Percentiles rank a stretch among this genome's conserved stretches.
phyloP scores from a whole-genome alignment of 1,140 invertebrate species.

The Papilio polytes region DNA sequence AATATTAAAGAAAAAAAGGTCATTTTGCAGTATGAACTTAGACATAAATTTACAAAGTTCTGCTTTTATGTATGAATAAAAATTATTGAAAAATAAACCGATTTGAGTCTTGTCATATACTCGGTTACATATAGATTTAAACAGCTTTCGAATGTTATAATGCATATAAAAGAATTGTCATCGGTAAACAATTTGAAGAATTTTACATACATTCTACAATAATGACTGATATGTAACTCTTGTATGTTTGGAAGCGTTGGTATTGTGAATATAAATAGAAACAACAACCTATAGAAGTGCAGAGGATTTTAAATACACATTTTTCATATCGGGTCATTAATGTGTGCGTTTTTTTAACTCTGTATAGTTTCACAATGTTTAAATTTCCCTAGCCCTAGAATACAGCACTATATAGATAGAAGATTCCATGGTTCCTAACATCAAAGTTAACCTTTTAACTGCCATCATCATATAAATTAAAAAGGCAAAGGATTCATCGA shows the following conservation, averaged over 20 bases:
- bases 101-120: no score
- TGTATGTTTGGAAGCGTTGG: constrained; percentile 9
- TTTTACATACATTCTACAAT: constrained; percentile 26
- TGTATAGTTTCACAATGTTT: background rate
- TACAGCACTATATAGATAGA: no score
- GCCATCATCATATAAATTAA: background rate
- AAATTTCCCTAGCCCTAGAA: no score
- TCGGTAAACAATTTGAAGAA: constrained; percentile 4
- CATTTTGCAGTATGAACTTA: no score
- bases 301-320: background rate
- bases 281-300: background rate
- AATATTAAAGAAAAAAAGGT: no score
- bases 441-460: background rate
- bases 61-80: no score
- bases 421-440: no score
- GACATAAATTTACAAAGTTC: no score
- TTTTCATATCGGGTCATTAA: background rate
- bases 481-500: background rate
- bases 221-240: constrained; percentile 37
- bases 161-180: no score
- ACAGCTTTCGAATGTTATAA: no score
- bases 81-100: no score
- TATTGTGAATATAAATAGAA: background rate
- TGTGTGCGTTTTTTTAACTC: background rate
- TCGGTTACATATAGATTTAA: no score